phyloP scores from a whole-genome alignment of 2,113 vertebrate genomes.

The Numenius arquata region DNA sequence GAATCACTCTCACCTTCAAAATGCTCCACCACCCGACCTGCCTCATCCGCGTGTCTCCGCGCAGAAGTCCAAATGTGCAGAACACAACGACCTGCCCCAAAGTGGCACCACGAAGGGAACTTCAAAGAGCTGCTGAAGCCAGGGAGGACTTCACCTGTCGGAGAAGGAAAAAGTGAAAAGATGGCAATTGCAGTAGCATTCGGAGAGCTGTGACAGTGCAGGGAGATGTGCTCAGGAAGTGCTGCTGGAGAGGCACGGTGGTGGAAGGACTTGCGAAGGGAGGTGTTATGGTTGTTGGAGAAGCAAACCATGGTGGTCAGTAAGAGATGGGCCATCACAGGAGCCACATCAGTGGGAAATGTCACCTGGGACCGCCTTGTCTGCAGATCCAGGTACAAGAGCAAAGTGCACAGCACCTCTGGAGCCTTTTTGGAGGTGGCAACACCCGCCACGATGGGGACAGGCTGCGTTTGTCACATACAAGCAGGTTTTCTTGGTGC shows the following conservation, averaged over 20 bases:
- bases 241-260: accelerated
- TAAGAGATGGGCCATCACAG: accelerated
- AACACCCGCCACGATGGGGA: background rate
- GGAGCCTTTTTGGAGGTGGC: background rate
- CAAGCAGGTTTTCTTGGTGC: accelerated
- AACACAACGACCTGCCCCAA: accelerated
- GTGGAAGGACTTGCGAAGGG: background rate
- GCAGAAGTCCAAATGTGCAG: background rate
- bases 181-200: background rate
- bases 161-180: background rate
- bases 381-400: background rate
- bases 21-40: background rate
- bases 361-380: background rate
- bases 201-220: background rate
- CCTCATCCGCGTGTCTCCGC: accelerated
- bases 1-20: background rate
- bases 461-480: accelerated
- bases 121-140: background rate
- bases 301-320: background rate
- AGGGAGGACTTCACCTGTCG: background rate
- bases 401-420: background rate
- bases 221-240: background rate
- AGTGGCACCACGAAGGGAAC: background rate
- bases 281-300: background rate
- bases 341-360: background rate